Percentiles rank a stretch among this genome's conserved stretches.
Evolutionary conservation across 2,113 vertebrate genomes (phyloP).

Genomic region (Megaceryle torquata): DNA sequence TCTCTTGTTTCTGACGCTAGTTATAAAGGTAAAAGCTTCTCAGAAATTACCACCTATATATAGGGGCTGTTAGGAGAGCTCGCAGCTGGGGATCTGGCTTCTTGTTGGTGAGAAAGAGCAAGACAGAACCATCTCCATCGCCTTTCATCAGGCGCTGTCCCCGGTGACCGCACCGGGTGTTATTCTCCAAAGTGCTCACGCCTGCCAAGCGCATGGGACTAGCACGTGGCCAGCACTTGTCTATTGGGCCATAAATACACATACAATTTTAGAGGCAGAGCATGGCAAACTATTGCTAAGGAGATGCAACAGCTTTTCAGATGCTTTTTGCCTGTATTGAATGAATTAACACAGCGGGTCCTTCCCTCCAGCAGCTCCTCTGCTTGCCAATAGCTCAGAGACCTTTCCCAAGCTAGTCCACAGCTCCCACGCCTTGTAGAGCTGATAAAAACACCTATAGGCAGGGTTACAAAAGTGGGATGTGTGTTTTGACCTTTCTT

Average conservation of each 20-base stretch:
- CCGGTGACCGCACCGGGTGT: fast-evolving
- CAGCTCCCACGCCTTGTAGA: not conserved
- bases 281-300: not conserved
- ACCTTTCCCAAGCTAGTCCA: not conserved
- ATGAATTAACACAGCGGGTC: not conserved
- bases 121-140: not conserved
- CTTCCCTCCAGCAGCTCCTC: not conserved
- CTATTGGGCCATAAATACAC: not conserved
- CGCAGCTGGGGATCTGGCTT: not conserved
- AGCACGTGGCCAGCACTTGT: not conserved
- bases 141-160: not conserved
- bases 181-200: not conserved
- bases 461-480: not conserved
- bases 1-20: not conserved
- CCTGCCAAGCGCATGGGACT: fast-evolving
- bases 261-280: not conserved
- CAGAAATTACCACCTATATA: not conserved
- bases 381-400: not conserved
- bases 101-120: not conserved
- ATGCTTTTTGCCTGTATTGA: not conserved
- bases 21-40: not conserved
- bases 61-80: not conserved
- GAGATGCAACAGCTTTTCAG: not conserved
- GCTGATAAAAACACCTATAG: too few species aligned
- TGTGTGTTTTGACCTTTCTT: not conserved